Conservation (phyloP, 1,140 invertebrate genomes). For the Eulimnadia texana region DNA sequence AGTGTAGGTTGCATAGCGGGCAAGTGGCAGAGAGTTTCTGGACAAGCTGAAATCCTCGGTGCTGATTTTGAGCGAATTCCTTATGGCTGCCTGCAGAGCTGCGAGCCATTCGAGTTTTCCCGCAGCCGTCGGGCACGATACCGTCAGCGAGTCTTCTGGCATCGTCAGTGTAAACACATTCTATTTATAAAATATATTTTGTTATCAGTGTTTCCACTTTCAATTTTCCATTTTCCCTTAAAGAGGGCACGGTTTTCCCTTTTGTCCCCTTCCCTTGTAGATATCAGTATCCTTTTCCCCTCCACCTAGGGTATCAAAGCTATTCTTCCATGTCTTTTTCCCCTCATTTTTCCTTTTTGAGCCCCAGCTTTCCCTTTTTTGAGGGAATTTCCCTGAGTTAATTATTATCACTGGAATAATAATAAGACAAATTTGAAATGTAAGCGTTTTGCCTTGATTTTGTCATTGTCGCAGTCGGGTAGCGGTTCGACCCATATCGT, state of each 20-base stretch:
- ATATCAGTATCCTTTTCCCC: constrained; percentile 1
- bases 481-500: constrained; percentile 63
- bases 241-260: too few species aligned
- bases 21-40: constrained; percentile 47
- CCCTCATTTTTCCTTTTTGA: too few species aligned
- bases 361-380: too few species aligned
- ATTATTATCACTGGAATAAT: too few species aligned
- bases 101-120: constrained; percentile 64
- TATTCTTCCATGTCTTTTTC: too few species aligned
- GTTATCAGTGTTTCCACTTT: too few species aligned
- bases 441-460: constrained; percentile 30
- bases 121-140: constrained; percentile 45
- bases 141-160: constrained; percentile 58
- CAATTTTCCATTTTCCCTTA: too few species aligned
- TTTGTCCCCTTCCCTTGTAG: too few species aligned
- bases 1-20: constrained; percentile 50
- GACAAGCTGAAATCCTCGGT: constrained; percentile 37
- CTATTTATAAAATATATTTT: constrained; percentile 24
- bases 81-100: constrained; percentile 30
- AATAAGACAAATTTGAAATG: too few species aligned
- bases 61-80: constrained; percentile 14
- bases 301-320: too few species aligned
- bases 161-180: constrained; percentile 51
- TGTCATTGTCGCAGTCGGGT: constrained; percentile 35
- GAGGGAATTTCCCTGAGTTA: too few species aligned